Base-by-base conservation (phyloP, 2,888 invertebrate genomes). In the Chromoteleia sp. region DNA sequence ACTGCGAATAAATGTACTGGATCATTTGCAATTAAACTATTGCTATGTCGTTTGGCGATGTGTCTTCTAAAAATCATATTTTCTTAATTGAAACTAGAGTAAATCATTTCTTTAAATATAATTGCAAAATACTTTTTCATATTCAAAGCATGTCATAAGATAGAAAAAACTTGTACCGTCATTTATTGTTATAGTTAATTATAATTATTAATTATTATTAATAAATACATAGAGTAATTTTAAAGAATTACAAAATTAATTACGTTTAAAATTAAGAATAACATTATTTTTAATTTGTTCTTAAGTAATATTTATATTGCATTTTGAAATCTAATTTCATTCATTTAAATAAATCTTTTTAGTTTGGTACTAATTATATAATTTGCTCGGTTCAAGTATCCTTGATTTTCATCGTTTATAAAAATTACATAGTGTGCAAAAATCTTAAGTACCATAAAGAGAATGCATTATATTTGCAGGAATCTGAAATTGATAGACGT, bases 341-440 rank as follows among this genome's bases (percentile, higher is more conserved):
- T 36, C n/a, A 10, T 36, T 2, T 10, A 36, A 36, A 36, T 36
- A 36, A 2, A 0, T 36, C 10, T 0, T 3, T 0, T 36, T 2
- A 36, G 36, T 36, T 36, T 36, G n/a, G 10, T 7, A 29, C 7
- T 8, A 29, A 2, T 8, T 0, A n/a, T 36, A 45, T 45, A 12
- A 19, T 45, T 45, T 19, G 8, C 45, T 19, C 19, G 7, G 10
- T 45, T 19, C 10, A 45, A 45, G 19, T 45, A 45, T 36, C 36
- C 10, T 36, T 36, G 10, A 36, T 36, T 10, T 10, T 36, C 36
- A 36, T 0, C n/a, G n/a, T 36, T 36, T 36, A 19, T 1, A 45
- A 45, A 45, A 45, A 45, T 1, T 45, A 19, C 45, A 45, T 15
- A 45, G 36, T 36, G 8, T 36, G 36, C 36, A 36, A 36, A n/a